phyloP scores from a whole-genome alignment of 2,797 vertebrate genomes.

The Tarsius wallacei region DNA sequence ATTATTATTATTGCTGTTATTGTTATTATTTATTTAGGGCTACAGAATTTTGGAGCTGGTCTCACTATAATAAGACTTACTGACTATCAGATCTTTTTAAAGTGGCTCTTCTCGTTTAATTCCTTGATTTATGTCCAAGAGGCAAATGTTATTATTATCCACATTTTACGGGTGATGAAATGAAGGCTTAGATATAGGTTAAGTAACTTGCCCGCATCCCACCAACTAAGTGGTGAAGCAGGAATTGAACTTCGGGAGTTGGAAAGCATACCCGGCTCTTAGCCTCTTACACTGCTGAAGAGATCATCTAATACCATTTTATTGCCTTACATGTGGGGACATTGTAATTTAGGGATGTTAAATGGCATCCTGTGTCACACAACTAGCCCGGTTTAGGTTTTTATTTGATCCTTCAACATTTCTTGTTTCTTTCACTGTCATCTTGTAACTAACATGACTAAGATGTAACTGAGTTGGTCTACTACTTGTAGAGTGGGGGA shows the following conservation, averaged over 20 bases:
- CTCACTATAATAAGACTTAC: background rate
- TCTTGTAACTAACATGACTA: background rate
- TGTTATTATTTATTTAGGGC: conserved; percentile 1
- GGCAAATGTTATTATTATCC: background rate
- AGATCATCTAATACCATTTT: background rate
- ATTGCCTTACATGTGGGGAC: background rate
- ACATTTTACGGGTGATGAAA: conserved; percentile 48
- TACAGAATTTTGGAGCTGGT: conserved; percentile 18
- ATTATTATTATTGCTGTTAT: too few relatives aligned
- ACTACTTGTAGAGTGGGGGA: background rate
- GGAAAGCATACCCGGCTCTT: background rate
- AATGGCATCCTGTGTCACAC: background rate
- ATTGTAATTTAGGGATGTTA: background rate
- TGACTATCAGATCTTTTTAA: background rate
- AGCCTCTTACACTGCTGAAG: background rate
- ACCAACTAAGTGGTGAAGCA: background rate
- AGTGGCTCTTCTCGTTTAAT: conserved; percentile 46
- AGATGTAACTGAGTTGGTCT: background rate
- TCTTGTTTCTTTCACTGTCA: background rate
- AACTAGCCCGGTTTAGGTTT: background rate
- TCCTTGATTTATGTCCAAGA: conserved; percentile 43
- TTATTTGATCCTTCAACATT: background rate
- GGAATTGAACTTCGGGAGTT: conserved; percentile 18
- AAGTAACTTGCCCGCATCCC: background rate
- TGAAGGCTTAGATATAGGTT: background rate